Percentiles rank a stretch among this genome's conserved stretches.
These are phyloP conservation scores for Drosophila kambysellisi DNA, from an alignment of 2,888 invertebrate species.

Conservation along the genomic window DNA sequence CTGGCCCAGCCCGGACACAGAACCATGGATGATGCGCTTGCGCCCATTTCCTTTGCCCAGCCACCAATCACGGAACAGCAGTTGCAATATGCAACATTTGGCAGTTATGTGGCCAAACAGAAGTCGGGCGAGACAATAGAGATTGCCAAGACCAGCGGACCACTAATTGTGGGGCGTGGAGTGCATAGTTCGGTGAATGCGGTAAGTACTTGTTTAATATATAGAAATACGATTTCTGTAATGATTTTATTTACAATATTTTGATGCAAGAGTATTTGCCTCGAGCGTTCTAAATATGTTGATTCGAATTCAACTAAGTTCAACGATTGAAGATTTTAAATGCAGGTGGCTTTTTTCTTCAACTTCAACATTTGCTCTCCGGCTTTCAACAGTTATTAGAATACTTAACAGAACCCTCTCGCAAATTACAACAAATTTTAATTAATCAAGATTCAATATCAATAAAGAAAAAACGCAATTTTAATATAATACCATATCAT, in stretches of 20 bases:
- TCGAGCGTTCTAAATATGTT: not conserved
- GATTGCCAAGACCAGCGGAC: conserved; percentile 59
- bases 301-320: not conserved
- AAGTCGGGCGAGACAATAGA: conserved; percentile 32
- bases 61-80: conserved; percentile 61
- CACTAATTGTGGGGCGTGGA: conserved; percentile 83
- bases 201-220: conserved; percentile 80
- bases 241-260: not conserved
- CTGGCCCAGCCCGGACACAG: conserved; percentile 85
- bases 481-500: not conserved
- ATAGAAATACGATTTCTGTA: not conserved
- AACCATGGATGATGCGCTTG: conserved; percentile 83
- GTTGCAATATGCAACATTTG: conserved; percentile 85
- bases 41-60: conserved; percentile 82
- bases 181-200: conserved; percentile 85
- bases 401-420: not conserved
- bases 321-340: not conserved
- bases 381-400: too few species aligned
- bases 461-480: not conserved
- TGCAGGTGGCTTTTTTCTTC: not conserved
- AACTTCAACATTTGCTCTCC: not conserved
- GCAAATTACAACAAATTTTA: not conserved
- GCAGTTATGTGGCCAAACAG: conserved; percentile 84
- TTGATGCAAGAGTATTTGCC: not conserved
- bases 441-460: not conserved